phyloP scores from a whole-genome alignment of 2,113 vertebrate species.

The Poicephalus meyeri region DNA sequence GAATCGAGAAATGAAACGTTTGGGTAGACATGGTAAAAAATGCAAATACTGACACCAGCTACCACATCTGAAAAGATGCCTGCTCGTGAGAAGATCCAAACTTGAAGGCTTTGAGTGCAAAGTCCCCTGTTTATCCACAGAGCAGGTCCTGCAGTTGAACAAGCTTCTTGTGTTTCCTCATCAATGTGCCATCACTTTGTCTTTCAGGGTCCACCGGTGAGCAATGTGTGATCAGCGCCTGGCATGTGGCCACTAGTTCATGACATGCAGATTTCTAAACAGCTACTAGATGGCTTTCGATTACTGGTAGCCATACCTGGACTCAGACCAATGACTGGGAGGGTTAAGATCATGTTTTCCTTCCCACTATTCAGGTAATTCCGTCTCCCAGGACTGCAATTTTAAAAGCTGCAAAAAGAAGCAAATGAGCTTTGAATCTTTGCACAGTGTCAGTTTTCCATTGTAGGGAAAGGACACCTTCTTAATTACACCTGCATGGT shows the following conservation, averaged over 20 bases:
- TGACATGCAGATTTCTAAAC: not conserved
- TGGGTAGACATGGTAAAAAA: not conserved
- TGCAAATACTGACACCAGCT: not conserved
- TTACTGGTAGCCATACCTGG: not conserved
- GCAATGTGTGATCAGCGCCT: not conserved
- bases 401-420: not conserved
- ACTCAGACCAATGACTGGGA: not conserved
- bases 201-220: not conserved
- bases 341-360: not conserved
- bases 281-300: not conserved
- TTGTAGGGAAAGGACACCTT: not conserved
- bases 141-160: not conserved
- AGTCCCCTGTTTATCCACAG: not conserved
- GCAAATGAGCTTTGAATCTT: not conserved
- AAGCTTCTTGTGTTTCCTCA: not conserved
- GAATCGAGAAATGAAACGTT: not conserved
- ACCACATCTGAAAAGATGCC: not conserved
- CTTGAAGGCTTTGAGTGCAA: not conserved
- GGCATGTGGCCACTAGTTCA: not conserved
- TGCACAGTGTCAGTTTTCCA: not conserved
- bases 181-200: not conserved
- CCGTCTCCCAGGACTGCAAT: not conserved
- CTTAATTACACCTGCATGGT: not conserved
- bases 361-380: not conserved
- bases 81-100: not conserved